These are phyloP conservation scores for Enteromius trimaculatus DNA, from an alignment of 2,797 vertebrate genomes.

Conservation along the genomic window DNA sequence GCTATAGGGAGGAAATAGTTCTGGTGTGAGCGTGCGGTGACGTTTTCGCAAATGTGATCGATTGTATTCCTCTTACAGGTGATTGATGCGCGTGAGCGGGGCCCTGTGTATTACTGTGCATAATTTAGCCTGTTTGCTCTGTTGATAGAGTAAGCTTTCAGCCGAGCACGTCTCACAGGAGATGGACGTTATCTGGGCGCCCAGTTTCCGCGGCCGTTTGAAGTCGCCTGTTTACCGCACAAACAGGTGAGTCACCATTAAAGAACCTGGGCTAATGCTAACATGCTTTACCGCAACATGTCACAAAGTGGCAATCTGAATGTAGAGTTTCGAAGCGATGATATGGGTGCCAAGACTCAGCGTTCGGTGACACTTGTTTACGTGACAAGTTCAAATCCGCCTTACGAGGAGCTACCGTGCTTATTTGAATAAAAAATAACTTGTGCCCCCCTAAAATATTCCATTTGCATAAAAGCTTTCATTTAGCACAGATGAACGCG, in stretches of 20 bases:
- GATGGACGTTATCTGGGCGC: slow-evolving; percentile 71
- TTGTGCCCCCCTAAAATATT: slow-evolving; percentile 56
- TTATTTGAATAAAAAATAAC: slow-evolving; percentile 69
- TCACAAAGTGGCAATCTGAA: slow-evolving; percentile 62
- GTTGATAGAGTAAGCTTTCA: slow-evolving; percentile 68
- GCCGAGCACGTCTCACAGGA: slow-evolving; percentile 62
- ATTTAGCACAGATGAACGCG: slow-evolving; percentile 76
- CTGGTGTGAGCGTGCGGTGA: slow-evolving; percentile 4
- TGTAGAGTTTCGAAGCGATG: slow-evolving; percentile 65
- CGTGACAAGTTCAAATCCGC: slow-evolving; percentile 72
- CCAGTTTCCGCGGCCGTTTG: slow-evolving; percentile 64
- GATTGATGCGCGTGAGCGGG: slow-evolving; percentile 63
- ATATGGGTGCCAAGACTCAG: slow-evolving; percentile 65
- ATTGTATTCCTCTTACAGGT: slow-evolving; percentile 57
- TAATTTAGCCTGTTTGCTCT: slow-evolving; percentile 74
- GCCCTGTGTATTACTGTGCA: slow-evolving; percentile 58
- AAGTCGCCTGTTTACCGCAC: slow-evolving; percentile 67
- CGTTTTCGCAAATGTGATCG: slow-evolving; percentile 60
- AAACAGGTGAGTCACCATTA: slow-evolving; percentile 70
- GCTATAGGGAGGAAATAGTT: slow-evolving; percentile 47
- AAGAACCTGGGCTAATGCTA: slow-evolving; percentile 69
- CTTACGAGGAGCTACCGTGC: slow-evolving; percentile 71
- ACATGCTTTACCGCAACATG: slow-evolving; percentile 62
- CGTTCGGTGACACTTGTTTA: slow-evolving; percentile 79
- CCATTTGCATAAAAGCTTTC: slow-evolving; percentile 82